Evolutionary conservation across 2,888 invertebrate species (phyloP), one percentile per base, ranked within the genome.

Genomic region (Folsomia candida): DNA sequence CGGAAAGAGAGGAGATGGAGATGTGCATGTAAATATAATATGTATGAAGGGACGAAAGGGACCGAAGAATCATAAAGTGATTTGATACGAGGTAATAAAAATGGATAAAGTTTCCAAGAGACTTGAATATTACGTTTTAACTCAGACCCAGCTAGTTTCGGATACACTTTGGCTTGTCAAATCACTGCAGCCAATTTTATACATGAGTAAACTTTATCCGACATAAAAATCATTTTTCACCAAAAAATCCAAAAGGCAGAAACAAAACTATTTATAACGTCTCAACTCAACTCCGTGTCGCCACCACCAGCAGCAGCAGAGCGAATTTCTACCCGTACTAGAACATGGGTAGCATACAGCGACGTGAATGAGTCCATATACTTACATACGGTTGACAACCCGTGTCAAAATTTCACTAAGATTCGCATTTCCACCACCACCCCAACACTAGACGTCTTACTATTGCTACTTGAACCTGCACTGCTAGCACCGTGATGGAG

Each of bases 221-320:
- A 59, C 59, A 57, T 57, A 57, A 57, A 57, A 57, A 9, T 57
- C 57, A 22, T 57, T 57, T 57, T 57, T n/a, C 57, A 57, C 9
- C 57, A n/a, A 4, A 57, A 22, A n/a, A 9, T 37, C 14, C 14
- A 14, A 37, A 37, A 14, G 37, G 4, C 14, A 9, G 37, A 37
- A 37, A 37, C 37, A 37, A 37, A 37, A 37, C 37, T 37, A 37
- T 37, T 4, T 14, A 37, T 37, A 14, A 37, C 37, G 37, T 37
- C 14, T 37, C 6, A 4, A 37, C 37, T 37, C 4, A 37, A 37
- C 37, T 37, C 4, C 37, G 14, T 37, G n/a, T n/a, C n/a, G n/a
- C n/a, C n/a, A n/a, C n/a, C n/a, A n/a, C n/a, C n/a, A n/a, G n/a
- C n/a, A n/a, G n/a, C n/a, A n/a, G n/a, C n/a, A n/a, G n/a, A n/a